These are phyloP conservation scores for Pararge aegeria DNA, from an alignment of 1,140 invertebrate genomes.

Conservation along the genomic window DNA sequence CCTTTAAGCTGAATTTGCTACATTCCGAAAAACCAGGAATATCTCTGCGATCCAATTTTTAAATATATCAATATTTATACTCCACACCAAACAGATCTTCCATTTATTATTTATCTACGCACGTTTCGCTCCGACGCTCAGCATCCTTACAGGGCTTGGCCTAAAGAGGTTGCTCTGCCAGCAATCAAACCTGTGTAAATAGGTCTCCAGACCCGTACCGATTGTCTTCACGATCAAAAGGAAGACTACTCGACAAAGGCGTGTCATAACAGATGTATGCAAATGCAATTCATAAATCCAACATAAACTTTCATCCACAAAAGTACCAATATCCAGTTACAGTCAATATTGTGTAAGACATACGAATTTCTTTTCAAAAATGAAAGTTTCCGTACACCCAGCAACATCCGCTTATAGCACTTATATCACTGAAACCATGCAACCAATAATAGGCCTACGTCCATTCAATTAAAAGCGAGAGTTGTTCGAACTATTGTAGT, in stretches of 20 bases:
- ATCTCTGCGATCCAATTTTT: no score
- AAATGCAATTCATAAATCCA: constrained; percentile 16
- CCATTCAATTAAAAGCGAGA: constrained; percentile 36
- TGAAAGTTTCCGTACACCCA: constrained; percentile 41
- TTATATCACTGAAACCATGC: constrained; percentile 35
- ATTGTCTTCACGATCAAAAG: no score
- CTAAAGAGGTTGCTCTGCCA: no score
- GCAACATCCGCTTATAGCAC: constrained; percentile 40
- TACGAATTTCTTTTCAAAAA: constrained; percentile 42
- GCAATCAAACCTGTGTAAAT: no score
- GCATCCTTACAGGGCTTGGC: no score
- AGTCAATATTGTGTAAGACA: constrained; percentile 34
- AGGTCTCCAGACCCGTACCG: no score
- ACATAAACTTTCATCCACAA: constrained; percentile 20
- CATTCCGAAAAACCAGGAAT: no score
- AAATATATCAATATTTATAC: no score
- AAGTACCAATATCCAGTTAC: constrained; percentile 23
- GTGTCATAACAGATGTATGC: constrained; percentile 8
- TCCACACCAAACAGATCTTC: no score
- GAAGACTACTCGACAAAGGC: background rate
- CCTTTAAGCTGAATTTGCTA: no score
- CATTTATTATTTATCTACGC: no score
- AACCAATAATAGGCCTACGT: constrained; percentile 34
- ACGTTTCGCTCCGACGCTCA: no score
- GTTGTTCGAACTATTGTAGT: constrained; percentile 21